Evolutionary conservation across 2,888 invertebrate species (phyloP).

Genomic region (Euphydryas editha): DNA sequence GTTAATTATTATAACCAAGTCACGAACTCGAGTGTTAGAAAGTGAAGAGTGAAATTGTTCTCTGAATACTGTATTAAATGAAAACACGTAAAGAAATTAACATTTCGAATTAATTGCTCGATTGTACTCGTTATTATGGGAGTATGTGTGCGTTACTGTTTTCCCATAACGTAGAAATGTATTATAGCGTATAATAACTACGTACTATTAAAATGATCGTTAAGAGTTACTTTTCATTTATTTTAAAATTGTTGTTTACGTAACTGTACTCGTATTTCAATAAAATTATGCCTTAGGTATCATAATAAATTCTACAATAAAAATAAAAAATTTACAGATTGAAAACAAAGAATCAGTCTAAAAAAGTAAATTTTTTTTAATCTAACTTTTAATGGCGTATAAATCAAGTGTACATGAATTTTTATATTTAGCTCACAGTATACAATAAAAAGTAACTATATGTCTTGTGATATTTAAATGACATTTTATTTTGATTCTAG

Average conservation of each 20-base stretch:
- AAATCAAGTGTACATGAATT: too few species aligned
- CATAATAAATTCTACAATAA: neutral
- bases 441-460: too few species aligned
- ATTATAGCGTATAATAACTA: neutral
- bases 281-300: neutral
- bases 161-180: conserved; percentile 16
- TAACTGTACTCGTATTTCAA: neutral
- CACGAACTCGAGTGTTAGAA: conserved; percentile 38
- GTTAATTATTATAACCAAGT: conserved; percentile 28
- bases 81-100: conserved; percentile 44
- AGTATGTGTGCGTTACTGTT: conserved; percentile 13
- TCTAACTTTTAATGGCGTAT: too few species aligned
- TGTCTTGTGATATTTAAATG: too few species aligned
- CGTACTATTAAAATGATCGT: neutral
- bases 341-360: too few species aligned
- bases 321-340: too few species aligned
- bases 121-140: conserved; percentile 33
- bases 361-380: too few species aligned
- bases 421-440: too few species aligned
- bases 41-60: conserved; percentile 46
- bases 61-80: conserved; percentile 41
- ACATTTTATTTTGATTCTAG: too few species aligned
- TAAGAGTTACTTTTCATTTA: neutral
- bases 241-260: neutral
- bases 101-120: conserved; percentile 35